Evolutionary conservation across 2,888 invertebrate species (phyloP), one percentile per base, ranked within the genome.

Genomic region (Zygaena filipendulae): DNA sequence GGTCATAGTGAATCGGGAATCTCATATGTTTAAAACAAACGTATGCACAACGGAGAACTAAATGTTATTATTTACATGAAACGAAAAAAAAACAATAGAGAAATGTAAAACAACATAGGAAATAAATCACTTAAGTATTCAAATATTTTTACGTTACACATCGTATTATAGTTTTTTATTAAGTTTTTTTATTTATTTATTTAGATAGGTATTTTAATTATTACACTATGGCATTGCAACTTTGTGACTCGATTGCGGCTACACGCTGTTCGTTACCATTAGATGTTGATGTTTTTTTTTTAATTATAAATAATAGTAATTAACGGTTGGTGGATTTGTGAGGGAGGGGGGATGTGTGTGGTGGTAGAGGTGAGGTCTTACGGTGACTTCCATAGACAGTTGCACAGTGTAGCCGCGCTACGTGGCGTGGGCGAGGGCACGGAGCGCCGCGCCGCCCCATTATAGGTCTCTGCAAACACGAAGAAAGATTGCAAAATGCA

Each of bases 161-260:
- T 16, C 12, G 24, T 45, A 42, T 44, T 39, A 20, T 26, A 35
- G 27, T 28, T 29, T 27, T 23, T 23, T 22, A 18, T 25, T 11
- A 20, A 24, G 10, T 16, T 12, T 29, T 16, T 29, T 8, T 16
- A 24, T 23, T 30, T 19, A 21, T 21, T 7, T 20, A 19, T 11
- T 13, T 18, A 4, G 18, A 18, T 11, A 18, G 9, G 14, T 14
- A 32, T 21, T 13, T 26, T 43, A 37, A 48, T 53, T 47, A 53
- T 56, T 55, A 56, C 53, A 60, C 59, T 70, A 72, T 71, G 72
- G 71, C 74, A 72, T 72, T 66, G 69, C 66, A 68, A 63, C 56
- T 69, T 71, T 70, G 71, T 68, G 72, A 72, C 68, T 68, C 63
- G 57, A 51, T 52, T 59, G 60, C 61, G 59, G 56, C 53, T 52